phyloP scores from a whole-genome alignment of 1,140 invertebrate species.

The Drosophila athabasca region DNA sequence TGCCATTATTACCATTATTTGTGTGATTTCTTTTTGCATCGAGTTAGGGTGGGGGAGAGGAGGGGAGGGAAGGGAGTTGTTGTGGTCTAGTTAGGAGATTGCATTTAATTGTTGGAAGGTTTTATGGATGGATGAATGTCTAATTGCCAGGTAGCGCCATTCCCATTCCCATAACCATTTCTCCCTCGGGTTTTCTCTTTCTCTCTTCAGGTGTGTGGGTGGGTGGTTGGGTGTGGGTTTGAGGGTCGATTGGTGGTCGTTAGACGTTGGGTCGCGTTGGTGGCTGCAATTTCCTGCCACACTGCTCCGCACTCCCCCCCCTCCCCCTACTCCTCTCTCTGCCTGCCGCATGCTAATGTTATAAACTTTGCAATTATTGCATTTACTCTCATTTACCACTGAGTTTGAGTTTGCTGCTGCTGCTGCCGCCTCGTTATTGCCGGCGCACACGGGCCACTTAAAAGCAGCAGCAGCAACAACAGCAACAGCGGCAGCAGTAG shows the following conservation, averaged over 20 bases:
- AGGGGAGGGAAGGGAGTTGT: too few relatives aligned
- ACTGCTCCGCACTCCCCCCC: neutral
- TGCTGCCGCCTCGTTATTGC: constrained; percentile 64
- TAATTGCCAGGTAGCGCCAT: constrained; percentile 38
- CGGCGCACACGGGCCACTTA: constrained; percentile 70
- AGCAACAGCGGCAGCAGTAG: neutral
- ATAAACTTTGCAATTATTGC: constrained; percentile 80
- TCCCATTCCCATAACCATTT: too few relatives aligned
- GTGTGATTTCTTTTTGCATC: neutral
- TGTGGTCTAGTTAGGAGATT: neutral
- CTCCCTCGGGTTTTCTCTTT: constrained; percentile 27
- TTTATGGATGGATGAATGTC: constrained; percentile 39
- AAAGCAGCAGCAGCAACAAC: constrained; percentile 22
- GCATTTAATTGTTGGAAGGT: constrained; percentile 8
- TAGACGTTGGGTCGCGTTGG: constrained; percentile 53
- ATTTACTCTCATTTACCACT: constrained; percentile 78
- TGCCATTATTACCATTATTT: neutral
- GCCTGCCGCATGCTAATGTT: constrained; percentile 56
- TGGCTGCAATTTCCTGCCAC: constrained; percentile 65
- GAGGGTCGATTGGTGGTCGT: constrained; percentile 60
- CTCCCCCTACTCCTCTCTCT: neutral
- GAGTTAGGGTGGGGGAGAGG: too few relatives aligned
- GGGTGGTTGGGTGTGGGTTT: constrained; percentile 27
- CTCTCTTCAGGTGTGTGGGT: constrained; percentile 37
- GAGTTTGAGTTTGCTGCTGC: constrained; percentile 33